Base-by-base conservation (phyloP, 2,113 vertebrate genomes). In the Ophthalmolycus amberensis region DNA sequence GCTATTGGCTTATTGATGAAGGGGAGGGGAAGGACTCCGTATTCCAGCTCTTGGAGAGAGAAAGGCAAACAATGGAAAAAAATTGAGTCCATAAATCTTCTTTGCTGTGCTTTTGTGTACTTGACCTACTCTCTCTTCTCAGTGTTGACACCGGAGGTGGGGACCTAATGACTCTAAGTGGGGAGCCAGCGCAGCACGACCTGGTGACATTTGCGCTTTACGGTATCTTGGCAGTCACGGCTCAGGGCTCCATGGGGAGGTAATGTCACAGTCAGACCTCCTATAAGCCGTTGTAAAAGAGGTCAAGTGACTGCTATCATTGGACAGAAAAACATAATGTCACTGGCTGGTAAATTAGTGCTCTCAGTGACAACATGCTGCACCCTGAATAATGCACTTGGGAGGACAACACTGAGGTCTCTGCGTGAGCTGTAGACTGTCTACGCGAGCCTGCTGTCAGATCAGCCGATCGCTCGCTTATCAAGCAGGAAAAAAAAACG, bases 1-100 rank as follows among this genome's bases (percentile, higher is more conserved):
- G 83, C 91, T 91, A 93, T 92, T 94, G 90, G 91, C 91, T 92
- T 93, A 90, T 92, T 90, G 92, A 91, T 93, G 91, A 93, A 94
- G 88, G 88, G 90, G 92, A 90, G 90, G 89, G 87, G 88, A 85
- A 77, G 84, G 89, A 90, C 80, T 84, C 54, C 38, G 75, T 80
- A 82, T 67, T 86, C 60, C 71, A 76, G 76, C 34, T 44, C 70
- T 32, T n/a, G 58, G 59, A 76, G 60, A 67, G 50, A 79, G 66
- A 90, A 84, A 77, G 73, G 74, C 78, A 88, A 90, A 93, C 79
- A 82, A 87, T 87, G 82, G 54, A 25, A 85, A 84, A 83, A 88
- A 85, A 83, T 12, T 12, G 42, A 82, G 81, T 83, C 77, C 58
- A 90, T 91, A 85, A 90, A 89, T 91, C 84, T 82, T 90, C 71